A percentile compares a stretch with the other conserved stretches of the same genome.
phyloP scores from a whole-genome alignment of 2,888 invertebrate genomes.

The Hirtodrosophila cameraria region DNA sequence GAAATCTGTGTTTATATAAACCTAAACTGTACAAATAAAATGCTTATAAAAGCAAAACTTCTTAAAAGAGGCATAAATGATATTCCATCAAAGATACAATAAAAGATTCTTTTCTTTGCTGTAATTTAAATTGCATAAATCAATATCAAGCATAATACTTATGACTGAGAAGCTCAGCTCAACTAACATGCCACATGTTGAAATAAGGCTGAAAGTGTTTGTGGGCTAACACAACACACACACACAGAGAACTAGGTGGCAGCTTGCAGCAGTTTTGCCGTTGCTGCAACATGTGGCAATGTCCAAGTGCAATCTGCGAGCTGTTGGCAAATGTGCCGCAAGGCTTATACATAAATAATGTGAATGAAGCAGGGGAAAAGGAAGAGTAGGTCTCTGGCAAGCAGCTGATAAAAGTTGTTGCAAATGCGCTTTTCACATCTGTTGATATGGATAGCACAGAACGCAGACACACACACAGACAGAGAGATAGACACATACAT shows the following conservation, averaged over 20 bases:
- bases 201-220: slow-evolving; percentile 1
- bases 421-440: slow-evolving; percentile 63
- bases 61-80: too few relatives aligned
- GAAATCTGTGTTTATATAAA: too few relatives aligned
- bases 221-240: not conserved
- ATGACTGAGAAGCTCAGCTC: not conserved
- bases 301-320: slow-evolving; percentile 21
- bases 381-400: slow-evolving; percentile 30
- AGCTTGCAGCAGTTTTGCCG: slow-evolving; percentile 4
- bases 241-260: too few relatives aligned
- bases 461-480: not conserved
- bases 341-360: slow-evolving; percentile 34
- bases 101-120: too few relatives aligned
- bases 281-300: slow-evolving; percentile 42
- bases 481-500: not conserved
- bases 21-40: too few relatives aligned
- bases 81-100: too few relatives aligned
- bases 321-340: slow-evolving; percentile 6
- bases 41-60: too few relatives aligned
- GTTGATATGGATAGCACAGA: slow-evolving; percentile 26
- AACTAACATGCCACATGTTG: not conserved
- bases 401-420: slow-evolving; percentile 53
- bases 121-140: too few relatives aligned
- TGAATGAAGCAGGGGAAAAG: not conserved
- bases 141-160: too few relatives aligned